A percentile compares a stretch with the other conserved stretches of the same genome.
Evolutionary conservation across 2,888 invertebrate species (phyloP).

Genomic region (Auanema freiburgensis): DNA sequence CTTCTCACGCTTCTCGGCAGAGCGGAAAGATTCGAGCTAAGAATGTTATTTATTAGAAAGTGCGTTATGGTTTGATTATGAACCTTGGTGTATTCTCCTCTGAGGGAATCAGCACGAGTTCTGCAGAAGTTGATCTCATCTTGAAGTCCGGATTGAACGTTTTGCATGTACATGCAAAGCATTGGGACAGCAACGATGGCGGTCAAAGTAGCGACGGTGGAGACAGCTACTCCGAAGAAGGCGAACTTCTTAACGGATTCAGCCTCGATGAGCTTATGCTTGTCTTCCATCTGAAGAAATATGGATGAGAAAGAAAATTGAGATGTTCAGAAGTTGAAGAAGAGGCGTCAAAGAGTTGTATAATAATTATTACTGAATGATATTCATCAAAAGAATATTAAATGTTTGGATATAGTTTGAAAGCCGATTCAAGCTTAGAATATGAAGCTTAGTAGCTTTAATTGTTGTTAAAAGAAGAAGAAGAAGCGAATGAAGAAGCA

Average conservation of each 20-base stretch:
- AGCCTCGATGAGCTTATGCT: conserved; percentile 53
- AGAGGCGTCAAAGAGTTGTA: too few relatives aligned
- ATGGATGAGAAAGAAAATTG: not conserved
- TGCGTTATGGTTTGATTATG: not conserved
- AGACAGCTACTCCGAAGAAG: conserved; percentile 56
- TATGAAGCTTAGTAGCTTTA: too few relatives aligned
- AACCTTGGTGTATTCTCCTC: conserved; percentile 48
- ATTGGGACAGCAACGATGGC: conserved; percentile 46
- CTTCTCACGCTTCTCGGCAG: conserved; percentile 37
- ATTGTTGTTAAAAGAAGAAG: too few relatives aligned
- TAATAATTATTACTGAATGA: too few relatives aligned
- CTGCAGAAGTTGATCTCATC: conserved; percentile 59
- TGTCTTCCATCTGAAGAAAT: conserved; percentile 34
- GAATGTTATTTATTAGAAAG: conserved; percentile 6
- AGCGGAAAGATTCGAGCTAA: conserved; percentile 32
- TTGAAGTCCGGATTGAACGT: conserved; percentile 53
- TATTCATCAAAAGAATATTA: too few relatives aligned
- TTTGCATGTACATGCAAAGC: conserved; percentile 53
- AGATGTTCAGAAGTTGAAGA: conserved; percentile 4
- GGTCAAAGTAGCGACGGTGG: conserved; percentile 44
- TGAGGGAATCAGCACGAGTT: conserved; percentile 43
- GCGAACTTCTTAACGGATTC: conserved; percentile 58
- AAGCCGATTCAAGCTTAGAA: too few relatives aligned
- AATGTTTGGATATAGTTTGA: too few relatives aligned
- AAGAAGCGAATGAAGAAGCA: too few relatives aligned